phyloP scores from a whole-genome alignment of 2,888 invertebrate genomes.

The Panopea generosa region DNA sequence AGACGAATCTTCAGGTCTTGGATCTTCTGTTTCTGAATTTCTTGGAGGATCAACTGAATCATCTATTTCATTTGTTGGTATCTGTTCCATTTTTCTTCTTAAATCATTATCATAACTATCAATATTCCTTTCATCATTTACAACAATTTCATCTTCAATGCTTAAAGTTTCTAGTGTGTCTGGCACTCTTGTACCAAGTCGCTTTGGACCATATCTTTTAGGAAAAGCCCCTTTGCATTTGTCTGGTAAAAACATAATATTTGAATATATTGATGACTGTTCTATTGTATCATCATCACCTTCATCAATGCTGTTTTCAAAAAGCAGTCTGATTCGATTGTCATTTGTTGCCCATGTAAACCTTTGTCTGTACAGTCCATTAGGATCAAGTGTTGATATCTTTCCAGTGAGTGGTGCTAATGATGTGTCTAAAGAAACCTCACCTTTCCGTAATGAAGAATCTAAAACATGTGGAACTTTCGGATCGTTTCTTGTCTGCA shows the following conservation, averaged over 20 bases:
- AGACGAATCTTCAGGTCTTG: neutral
- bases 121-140: too few species aligned
- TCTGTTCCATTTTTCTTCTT: too few species aligned
- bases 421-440: too few species aligned
- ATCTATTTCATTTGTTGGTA: too few species aligned
- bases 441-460: too few species aligned
- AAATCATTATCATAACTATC: too few species aligned
- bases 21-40: too few species aligned
- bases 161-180: neutral
- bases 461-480: too few species aligned
- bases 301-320: neutral
- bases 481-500: too few species aligned
- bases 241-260: conserved; percentile 53
- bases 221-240: conserved; percentile 55
- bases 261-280: conserved; percentile 21
- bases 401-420: too few species aligned
- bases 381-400: neutral
- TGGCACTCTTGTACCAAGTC: conserved; percentile 15
- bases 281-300: neutral
- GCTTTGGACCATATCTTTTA: conserved; percentile 49
- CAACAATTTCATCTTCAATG: too few species aligned
- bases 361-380: conserved; percentile 15
- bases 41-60: too few species aligned
- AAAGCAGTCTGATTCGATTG: conserved; percentile 17
- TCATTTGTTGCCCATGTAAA: conserved; percentile 23